Conservation (phyloP, 1,140 invertebrate species). For the roundworm (Caenorhabditis elegans) region WBcel235 BX284603.4:595001-595500, state of each 20-base stretch:
- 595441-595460: background rate
- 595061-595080: too few relatives aligned
- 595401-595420: constrained; percentile 2
- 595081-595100: too few relatives aligned
- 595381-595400: background rate
- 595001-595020: too few relatives aligned
- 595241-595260: constrained; percentile 22
- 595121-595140: too few relatives aligned
- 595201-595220: too few relatives aligned
- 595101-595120: too few relatives aligned
- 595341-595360: background rate
- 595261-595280: background rate
- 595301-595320: constrained; percentile 1
- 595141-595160: too few relatives aligned
- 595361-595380: background rate
- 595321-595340: background rate
- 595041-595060: too few relatives aligned
- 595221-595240: too few relatives aligned
- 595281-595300: background rate
- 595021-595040: too few relatives aligned
- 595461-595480: background rate
- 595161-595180: too few relatives aligned
- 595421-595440: constrained; percentile 7
- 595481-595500: background rate
- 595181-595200: too few relatives aligned